Evolutionary conservation across 1,140 invertebrate genomes (phyloP).

Genomic region (Halictus rubicundus): DNA sequence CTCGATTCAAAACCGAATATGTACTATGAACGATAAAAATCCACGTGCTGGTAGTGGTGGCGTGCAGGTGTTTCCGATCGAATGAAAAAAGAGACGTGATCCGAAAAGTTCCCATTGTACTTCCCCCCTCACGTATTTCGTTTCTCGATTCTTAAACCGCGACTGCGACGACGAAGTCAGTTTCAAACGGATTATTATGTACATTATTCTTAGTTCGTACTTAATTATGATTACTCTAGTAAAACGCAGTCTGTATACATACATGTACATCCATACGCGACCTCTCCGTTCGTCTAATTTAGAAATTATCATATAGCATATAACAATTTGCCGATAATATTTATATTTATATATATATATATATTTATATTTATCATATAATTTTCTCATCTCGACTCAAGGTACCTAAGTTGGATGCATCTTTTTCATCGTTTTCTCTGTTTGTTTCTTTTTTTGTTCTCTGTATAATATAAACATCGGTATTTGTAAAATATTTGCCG

Average conservation of each 20-base stretch:
- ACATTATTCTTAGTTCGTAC: constrained; percentile 64
- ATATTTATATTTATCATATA: constrained; percentile 63
- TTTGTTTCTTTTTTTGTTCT: constrained; percentile 13
- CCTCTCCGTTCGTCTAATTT: constrained; percentile 66
- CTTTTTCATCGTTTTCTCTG: not conserved
- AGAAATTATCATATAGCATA: constrained; percentile 69
- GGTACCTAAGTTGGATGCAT: constrained; percentile 67
- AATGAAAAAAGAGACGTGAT: not conserved
- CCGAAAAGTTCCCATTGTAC: not conserved
- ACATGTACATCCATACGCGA: constrained; percentile 69
- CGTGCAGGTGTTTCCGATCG: constrained; percentile 11
- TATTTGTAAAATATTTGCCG: constrained; percentile 63
- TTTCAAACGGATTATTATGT: constrained; percentile 68
- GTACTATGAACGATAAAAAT: constrained; percentile 41
- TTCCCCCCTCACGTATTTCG: not conserved
- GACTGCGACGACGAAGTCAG: constrained; percentile 59
- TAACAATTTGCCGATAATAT: constrained; percentile 67
- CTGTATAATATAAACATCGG: constrained; percentile 62
- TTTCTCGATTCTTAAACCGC: not conserved
- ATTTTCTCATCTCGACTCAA: constrained; percentile 60
- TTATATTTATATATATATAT: constrained; percentile 60
- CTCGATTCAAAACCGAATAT: constrained; percentile 67
- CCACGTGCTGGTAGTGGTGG: not conserved
- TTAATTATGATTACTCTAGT: constrained; percentile 68
- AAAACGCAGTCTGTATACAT: constrained; percentile 73